Conservation (phyloP, 2,888 invertebrate species). For the Himalopsyche japonica region DNA sequence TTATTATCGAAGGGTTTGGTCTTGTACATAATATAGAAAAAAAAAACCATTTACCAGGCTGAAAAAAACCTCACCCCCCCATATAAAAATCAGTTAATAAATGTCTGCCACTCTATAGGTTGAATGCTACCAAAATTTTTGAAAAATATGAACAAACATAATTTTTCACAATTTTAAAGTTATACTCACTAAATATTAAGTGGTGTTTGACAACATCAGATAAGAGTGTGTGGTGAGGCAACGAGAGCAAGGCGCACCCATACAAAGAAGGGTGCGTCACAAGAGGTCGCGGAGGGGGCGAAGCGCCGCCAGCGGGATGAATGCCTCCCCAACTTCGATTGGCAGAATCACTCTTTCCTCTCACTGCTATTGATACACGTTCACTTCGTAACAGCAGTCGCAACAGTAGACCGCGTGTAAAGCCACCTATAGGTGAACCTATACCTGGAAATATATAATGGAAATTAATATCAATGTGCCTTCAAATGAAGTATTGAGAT, state of each 20-base stretch:
- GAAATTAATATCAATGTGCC: background rate
- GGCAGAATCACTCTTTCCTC: constrained; percentile 51
- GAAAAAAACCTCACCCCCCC: too few species aligned
- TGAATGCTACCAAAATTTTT: too few species aligned
- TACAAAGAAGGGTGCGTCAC: constrained; percentile 50
- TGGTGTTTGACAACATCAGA: constrained; percentile 72
- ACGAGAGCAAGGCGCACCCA: constrained; percentile 70
- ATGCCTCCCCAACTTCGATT: constrained; percentile 40
- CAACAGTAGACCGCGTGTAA: constrained; percentile 82
- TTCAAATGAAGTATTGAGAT: too few species aligned
- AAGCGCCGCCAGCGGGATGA: constrained; percentile 39
- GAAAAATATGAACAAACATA: background rate
- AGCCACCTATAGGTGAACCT: constrained; percentile 75
- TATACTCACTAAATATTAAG: constrained; percentile 47
- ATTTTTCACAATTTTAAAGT: background rate
- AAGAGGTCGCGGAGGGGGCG: constrained; percentile 42
- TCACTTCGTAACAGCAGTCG: constrained; percentile 87
- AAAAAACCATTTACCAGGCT: too few species aligned
- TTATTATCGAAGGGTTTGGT: too few species aligned
- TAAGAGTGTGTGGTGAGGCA: constrained; percentile 77
- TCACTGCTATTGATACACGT: constrained; percentile 62
- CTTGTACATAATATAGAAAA: too few species aligned
- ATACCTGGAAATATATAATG: constrained; percentile 42
- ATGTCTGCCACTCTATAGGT: too few species aligned
- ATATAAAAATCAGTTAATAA: too few species aligned